Evolutionary conservation across 2,797 vertebrate genomes (phyloP).

Genomic region (Gephyroberyx darwinii): DNA sequence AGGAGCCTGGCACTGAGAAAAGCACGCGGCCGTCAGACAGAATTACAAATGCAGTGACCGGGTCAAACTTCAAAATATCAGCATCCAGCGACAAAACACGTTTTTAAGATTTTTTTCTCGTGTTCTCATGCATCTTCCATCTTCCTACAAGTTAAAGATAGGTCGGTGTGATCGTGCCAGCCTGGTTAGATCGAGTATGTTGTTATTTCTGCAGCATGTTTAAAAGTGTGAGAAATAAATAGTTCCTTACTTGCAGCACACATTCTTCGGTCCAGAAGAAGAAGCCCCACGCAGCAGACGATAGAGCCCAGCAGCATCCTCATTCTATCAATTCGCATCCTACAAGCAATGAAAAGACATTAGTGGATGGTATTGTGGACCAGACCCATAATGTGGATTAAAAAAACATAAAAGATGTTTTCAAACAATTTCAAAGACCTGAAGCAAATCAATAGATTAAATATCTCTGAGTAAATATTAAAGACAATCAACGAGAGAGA

Average conservation of each 20-base stretch:
- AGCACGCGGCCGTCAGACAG: slow-evolving; percentile 46
- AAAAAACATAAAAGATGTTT: slow-evolving; percentile 2
- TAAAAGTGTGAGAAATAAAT: slow-evolving; percentile 10
- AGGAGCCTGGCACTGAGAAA: slow-evolving; percentile 62
- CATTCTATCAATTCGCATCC: slow-evolving; percentile 51
- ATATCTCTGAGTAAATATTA: background rate
- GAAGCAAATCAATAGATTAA: slow-evolving; percentile 9
- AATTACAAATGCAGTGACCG: slow-evolving; percentile 46
- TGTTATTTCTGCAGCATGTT: slow-evolving; percentile 4
- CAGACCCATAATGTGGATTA: background rate
- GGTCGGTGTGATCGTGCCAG: background rate
- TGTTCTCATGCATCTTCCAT: background rate
- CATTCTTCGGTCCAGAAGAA: slow-evolving; percentile 63
- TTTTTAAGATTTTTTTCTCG: background rate
- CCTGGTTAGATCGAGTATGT: background rate
- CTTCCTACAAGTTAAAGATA: too few relatives aligned
- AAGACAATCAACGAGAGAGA: background rate
- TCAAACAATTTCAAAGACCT: slow-evolving; percentile 6
- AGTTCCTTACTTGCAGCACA: slow-evolving; percentile 76
- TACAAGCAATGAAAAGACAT: slow-evolving; percentile 39
- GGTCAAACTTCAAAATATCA: slow-evolving; percentile 46
- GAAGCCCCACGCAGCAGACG: slow-evolving; percentile 54
- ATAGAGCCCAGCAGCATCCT: slow-evolving; percentile 58
- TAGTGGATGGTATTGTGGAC: background rate
- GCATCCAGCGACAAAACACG: background rate